These are phyloP conservation scores for Tretioscincus oriximinensis DNA, from an alignment of 2,113 vertebrate species.

Conservation along the genomic window DNA sequence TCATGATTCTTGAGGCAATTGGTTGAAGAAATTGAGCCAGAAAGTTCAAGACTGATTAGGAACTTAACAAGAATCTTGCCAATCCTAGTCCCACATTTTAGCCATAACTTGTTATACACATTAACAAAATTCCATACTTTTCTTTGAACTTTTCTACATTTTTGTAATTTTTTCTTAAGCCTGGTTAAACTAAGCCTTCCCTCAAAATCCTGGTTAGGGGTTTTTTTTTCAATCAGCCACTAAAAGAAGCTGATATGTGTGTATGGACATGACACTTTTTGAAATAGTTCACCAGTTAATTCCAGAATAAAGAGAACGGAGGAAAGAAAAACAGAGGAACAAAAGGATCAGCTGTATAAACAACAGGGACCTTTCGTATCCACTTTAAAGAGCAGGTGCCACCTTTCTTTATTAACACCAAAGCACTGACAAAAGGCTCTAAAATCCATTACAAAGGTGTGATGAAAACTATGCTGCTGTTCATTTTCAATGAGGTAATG, in stretches of 20 bases:
- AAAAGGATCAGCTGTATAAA: slow-evolving; percentile 11
- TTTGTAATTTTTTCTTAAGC: no score
- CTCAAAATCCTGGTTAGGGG: not conserved
- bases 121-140: no score
- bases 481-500: not conserved
- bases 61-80: no score
- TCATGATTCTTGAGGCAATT: no score
- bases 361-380: fast-evolving
- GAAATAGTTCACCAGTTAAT: not conserved
- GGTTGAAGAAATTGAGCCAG: no score
- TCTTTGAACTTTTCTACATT: no score
- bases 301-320: not conserved
- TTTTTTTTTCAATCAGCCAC: not conserved
- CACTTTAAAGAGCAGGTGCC: not conserved
- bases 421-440: not conserved
- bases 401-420: slow-evolving; percentile 2
- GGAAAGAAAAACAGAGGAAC: not conserved
- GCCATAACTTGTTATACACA: no score
- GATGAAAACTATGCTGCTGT: not conserved
- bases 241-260: not conserved
- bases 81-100: no score
- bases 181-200: not conserved
- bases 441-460: fast-evolving
- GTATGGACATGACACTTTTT: not conserved
- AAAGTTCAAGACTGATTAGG: no score